Conservation (phyloP, 2,113 vertebrate genomes). For the Gallinago paraguaiae region DNA sequence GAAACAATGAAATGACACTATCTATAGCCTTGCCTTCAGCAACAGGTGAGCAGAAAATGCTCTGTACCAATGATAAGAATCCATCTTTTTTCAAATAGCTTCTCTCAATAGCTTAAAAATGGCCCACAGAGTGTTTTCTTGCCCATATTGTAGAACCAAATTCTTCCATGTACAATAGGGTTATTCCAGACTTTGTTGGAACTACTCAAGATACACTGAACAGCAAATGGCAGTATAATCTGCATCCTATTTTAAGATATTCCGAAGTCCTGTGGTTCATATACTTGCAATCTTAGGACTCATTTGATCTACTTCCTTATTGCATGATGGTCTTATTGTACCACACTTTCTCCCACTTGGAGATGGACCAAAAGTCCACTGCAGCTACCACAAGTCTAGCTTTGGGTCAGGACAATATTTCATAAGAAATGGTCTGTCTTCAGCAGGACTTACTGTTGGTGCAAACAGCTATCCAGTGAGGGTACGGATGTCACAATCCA, state of each 20-base stretch:
- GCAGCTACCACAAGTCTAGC: not conserved
- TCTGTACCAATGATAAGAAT: not conserved
- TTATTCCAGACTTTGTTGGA: not conserved
- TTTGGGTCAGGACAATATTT: constrained; percentile 19
- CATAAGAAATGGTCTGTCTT: not conserved
- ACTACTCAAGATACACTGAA: not conserved
- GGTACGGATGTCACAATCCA: not conserved
- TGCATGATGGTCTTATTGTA: not conserved
- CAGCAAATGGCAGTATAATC: not conserved
- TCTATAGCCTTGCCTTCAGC: not conserved
- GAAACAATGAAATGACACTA: not conserved
- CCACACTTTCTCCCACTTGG: constrained; percentile 26
- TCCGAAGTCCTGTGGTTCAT: not conserved
- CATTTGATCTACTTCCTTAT: not conserved
- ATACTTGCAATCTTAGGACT: not conserved
- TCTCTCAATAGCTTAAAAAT: not conserved
- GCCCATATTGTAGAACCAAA: not conserved
- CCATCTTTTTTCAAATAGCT: not conserved
- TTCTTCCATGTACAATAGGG: not conserved
- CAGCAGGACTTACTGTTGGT: not conserved
- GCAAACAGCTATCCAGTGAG: not conserved
- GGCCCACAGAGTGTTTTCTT: not conserved
- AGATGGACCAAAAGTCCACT: not conserved
- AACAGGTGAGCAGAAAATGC: not conserved
- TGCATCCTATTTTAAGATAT: not conserved